These are phyloP conservation scores for Sarcophaga caerulescens DNA, from an alignment of 2,888 invertebrate species.

Conservation along the genomic window DNA sequence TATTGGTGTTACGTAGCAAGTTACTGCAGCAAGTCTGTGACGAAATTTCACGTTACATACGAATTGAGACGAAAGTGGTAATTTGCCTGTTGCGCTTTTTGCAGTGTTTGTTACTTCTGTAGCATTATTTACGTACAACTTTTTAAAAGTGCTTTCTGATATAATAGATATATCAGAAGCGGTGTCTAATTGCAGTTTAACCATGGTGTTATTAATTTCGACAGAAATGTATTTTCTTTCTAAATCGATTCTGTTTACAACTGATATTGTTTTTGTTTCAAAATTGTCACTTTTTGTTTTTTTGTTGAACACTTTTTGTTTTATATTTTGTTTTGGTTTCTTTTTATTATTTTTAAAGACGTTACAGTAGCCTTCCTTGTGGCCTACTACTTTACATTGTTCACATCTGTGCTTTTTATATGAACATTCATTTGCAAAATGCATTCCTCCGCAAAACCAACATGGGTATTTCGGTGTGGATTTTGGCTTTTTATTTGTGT, in stretches of 20 bases:
- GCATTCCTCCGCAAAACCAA: too few relatives aligned
- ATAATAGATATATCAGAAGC: constrained; percentile 66
- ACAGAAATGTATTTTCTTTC: too few relatives aligned
- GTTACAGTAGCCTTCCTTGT: constrained; percentile 64
- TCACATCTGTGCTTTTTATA: constrained; percentile 63
- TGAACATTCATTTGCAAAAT: neutral
- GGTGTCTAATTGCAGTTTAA: constrained; percentile 62
- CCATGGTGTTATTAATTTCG: constrained; percentile 45
- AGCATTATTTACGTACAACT: constrained; percentile 29
- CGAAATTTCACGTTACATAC: constrained; percentile 47
- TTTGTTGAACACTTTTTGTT: too few relatives aligned
- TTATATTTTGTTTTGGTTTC: constrained; percentile 17
- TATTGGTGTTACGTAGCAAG: constrained; percentile 41
- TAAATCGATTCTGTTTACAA: too few relatives aligned
- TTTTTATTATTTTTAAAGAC: constrained; percentile 26
- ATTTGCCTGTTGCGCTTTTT: constrained; percentile 63
- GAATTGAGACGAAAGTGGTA: constrained; percentile 62
- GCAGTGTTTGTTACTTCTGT: constrained; percentile 47
- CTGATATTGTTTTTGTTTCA: too few relatives aligned
- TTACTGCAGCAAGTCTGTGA: constrained; percentile 25
- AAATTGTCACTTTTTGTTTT: too few relatives aligned
- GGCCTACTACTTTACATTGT: constrained; percentile 56
- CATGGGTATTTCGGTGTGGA: too few relatives aligned
- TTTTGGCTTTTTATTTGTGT: too few relatives aligned
- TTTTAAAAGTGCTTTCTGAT: constrained; percentile 59